Conservation (phyloP, 1,140 invertebrate species). For the Drosophila grimshawi region DNA sequence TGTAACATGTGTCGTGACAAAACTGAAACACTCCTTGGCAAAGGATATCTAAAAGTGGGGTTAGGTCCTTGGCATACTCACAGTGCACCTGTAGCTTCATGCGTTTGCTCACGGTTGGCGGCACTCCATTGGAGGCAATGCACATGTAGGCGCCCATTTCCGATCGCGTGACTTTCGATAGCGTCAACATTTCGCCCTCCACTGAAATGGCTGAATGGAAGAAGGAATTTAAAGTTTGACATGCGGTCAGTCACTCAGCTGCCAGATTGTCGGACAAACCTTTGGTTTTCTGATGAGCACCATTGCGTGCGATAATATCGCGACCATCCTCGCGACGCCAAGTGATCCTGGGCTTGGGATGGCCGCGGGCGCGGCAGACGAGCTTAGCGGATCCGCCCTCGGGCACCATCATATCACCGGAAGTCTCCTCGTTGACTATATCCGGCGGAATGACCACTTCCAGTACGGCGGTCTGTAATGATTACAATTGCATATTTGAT, state of each 20-base stretch:
- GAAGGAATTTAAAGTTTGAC: conserved; percentile 31
- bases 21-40: not conserved
- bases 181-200: conserved; percentile 90
- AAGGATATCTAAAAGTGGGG: not conserved
- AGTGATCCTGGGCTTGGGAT: conserved; percentile 92
- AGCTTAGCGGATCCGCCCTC: conserved; percentile 95
- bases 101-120: conserved; percentile 91
- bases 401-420: conserved; percentile 95
- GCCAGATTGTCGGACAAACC: conserved; percentile 84
- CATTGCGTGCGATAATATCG: conserved; percentile 91
- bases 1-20: too few relatives aligned
- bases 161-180: conserved; percentile 92
- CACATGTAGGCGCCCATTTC: conserved; percentile 95
- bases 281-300: conserved; percentile 89
- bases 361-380: conserved; percentile 93
- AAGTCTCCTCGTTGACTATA: conserved; percentile 94
- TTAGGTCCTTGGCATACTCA: conserved; percentile 86
- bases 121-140: conserved; percentile 91
- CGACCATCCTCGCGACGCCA: conserved; percentile 95
- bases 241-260: conserved; percentile 33
- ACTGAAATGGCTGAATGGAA: conserved; percentile 86
- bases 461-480: conserved; percentile 90
- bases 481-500: not conserved
- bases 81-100: conserved; percentile 94
- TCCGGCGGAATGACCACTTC: conserved; percentile 96